A percentile compares a stretch with the other conserved stretches of the same genome.
These are phyloP conservation scores for Tenebrosternarchus preto DNA, from an alignment of 2,113 vertebrate genomes.

Conservation along the genomic window DNA sequence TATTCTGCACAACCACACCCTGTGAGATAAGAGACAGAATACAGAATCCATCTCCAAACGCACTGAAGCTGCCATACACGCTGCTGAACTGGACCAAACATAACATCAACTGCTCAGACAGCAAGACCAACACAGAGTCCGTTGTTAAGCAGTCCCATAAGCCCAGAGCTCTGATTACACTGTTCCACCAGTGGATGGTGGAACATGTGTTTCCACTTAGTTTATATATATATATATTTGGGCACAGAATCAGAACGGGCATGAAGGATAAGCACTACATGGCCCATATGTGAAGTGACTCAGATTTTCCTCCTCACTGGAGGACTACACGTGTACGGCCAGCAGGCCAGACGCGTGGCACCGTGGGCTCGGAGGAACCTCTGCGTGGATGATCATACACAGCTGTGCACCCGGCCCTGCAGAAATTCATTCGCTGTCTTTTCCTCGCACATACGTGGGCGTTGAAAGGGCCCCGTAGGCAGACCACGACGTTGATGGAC, in stretches of 20 bases:
- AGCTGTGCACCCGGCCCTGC: background rate
- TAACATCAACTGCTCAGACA: background rate
- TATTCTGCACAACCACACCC: slow-evolving; percentile 69
- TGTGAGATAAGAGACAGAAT: slow-evolving; percentile 34
- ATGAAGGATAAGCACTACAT: background rate
- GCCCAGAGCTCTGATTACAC: background rate
- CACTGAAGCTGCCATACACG: background rate
- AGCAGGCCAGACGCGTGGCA: slow-evolving; percentile 5
- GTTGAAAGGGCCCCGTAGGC: background rate
- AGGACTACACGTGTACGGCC: background rate
- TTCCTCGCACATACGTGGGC: background rate
- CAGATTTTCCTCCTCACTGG: slow-evolving; percentile 51
- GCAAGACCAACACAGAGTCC: background rate
- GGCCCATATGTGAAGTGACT: slow-evolving; percentile 33
- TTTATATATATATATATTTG: background rate
- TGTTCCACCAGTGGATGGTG: slow-evolving; percentile 37
- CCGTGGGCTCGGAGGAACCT: slow-evolving; percentile 5
- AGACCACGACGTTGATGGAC: background rate
- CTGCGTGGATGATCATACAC: background rate
- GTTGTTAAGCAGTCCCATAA: background rate
- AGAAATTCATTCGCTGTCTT: background rate
- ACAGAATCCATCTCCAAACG: background rate
- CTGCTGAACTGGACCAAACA: background rate
- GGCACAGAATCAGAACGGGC: slow-evolving; percentile 8
- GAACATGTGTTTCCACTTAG: slow-evolving; percentile 61